Base-by-base conservation (phyloP, 2,797 vertebrate species). In the Pseudochirops cupreus region DNA sequence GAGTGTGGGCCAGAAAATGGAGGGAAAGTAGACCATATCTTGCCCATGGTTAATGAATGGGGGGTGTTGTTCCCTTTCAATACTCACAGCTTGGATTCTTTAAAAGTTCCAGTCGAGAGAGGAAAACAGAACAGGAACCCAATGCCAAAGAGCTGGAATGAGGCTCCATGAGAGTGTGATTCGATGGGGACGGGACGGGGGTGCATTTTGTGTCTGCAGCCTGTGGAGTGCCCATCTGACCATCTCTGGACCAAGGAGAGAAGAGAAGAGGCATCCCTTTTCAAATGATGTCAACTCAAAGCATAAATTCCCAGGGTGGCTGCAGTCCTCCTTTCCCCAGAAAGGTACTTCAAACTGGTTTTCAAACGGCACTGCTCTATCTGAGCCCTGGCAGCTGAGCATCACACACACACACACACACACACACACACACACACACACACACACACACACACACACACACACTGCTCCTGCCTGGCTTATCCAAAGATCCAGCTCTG, bases 31-130 rank as follows among this genome's bases (percentile, higher is more conserved):
- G 90, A n/a, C 3, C 31, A 46, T 18, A 21, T 31, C 55, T 50
- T 46, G 39, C 39, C 24, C 46, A 26, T 50, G 24, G 74, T 50
- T 50, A 87, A 87, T 26, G 21, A 87, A 82, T 24, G 31, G 9
- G 39, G 39, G 39, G 6, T 97, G 52, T 59, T 26, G 54, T 92
- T 95, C 52, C 67, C 91, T 95, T 96, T 94, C 95, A 90, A 7
- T 95, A 89, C 92, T 95, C 95, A 11, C 98, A 99, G 99, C 99
- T 99, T 4, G 99, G 99, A 90, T 99, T 99, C 98, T 99, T 99
- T 98, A 99, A 98, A 98, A 99, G 98, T 0, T 98, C 98, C 97
- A 99, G 98, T 97, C 99, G 99, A 97, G 99, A 98, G 94, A 98
- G 98, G 91, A 99, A 99, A 0, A 98, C 99, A 0, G 98, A 99